These are phyloP conservation scores for Peromyscus eremicus DNA, from an alignment of 2,797 vertebrate species.

Conservation along the genomic window DNA sequence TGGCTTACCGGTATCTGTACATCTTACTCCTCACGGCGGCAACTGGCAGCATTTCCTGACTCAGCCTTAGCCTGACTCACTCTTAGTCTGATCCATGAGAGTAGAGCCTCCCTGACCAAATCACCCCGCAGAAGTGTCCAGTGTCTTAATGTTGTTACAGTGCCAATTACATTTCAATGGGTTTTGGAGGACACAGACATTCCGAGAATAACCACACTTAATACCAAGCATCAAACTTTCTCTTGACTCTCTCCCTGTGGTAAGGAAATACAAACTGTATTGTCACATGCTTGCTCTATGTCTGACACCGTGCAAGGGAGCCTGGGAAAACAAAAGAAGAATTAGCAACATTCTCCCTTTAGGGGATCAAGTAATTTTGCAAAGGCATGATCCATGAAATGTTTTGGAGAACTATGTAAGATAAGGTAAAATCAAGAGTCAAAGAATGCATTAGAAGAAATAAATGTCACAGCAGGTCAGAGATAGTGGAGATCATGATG, in stretches of 20 bases:
- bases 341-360: neutral
- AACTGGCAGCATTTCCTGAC: no score
- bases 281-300: neutral
- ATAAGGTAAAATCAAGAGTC: constrained; percentile 65
- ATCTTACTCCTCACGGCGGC: no score
- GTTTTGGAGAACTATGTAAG: constrained; percentile 31
- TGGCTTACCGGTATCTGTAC: no score
- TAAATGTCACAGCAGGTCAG: neutral
- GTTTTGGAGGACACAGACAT: neutral
- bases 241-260: neutral
- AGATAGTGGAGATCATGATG: neutral
- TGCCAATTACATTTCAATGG: neutral
- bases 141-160: neutral
- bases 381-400: constrained; percentile 65
- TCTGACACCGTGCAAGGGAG: neutral
- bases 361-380: constrained; percentile 46
- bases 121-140: neutral
- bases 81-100: neutral
- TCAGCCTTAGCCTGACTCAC: no score
- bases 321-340: neutral
- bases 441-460: constrained; percentile 15
- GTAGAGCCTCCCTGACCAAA: neutral
- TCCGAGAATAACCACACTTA: neutral
- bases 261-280: neutral
- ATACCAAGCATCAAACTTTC: neutral